Base-by-base conservation (phyloP, 2,113 vertebrate genomes). In the Epinephelus moara region DNA sequence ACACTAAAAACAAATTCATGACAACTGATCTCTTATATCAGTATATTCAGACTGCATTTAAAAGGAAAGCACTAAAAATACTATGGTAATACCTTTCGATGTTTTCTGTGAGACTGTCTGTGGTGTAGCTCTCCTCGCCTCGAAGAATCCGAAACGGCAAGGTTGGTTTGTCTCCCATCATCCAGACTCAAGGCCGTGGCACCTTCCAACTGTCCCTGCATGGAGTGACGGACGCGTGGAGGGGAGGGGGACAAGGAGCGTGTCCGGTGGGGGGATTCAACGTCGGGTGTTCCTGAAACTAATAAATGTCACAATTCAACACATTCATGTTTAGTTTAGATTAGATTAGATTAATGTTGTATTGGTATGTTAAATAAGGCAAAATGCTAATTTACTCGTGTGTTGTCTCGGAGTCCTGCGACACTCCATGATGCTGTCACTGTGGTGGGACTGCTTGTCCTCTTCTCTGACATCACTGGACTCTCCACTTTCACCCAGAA, bases 361-460 rank as follows among this genome's bases (percentile, higher is more conserved):
- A 1, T 21, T 9, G 1, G 3, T 11, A 14, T 23, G 66, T 71
- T 55, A 27, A 42, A 3, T 37, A 8, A n/a, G 21, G 1, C 9
- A 21, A 96, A 95, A 95, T 93, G 75, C 85, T 19, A 17, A 45
- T 70, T 1, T 93, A 99, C 97, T 97, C 87, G 78, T 85, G 17
- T 56, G 78, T 5, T 84, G 80, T 45, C 66, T 90, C 78, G 90
- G 93, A 79, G 92, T 92, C 42, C 21, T 81, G 66, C 85, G 77
- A 70, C 88, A 93, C 84, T 97, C 96, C 93, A 96, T 95, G 92
- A 96, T 6, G 27, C 96, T 95, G 91, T 97, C 97, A 37, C 97
- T 97, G 94, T 97, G 95, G 52, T 97, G 96, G 21, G 96, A 97
- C 23, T 95, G 91, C 9, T 68, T 94, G 85, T 98, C 97, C 23